phyloP scores from a whole-genome alignment of 2,797 vertebrate genomes.

The Macropus fuliginosus region DNA sequence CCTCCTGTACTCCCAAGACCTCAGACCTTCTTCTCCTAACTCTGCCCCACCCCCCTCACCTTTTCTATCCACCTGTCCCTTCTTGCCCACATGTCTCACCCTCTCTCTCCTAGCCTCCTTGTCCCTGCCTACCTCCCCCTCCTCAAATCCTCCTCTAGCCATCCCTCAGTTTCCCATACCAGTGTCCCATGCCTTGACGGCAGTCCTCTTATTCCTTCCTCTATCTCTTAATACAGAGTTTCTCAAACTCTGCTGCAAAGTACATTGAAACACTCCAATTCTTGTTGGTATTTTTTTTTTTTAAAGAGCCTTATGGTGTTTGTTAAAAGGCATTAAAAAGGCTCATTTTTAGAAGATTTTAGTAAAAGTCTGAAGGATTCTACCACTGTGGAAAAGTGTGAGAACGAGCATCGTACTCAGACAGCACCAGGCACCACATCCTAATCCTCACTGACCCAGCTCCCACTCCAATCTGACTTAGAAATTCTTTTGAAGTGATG shows the following conservation, averaged over 20 bases:
- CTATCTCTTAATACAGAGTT: neutral
- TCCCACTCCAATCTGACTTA: neutral
- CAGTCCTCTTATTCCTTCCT: neutral
- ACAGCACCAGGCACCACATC: neutral
- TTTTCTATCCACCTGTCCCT: neutral
- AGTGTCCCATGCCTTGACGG: neutral
- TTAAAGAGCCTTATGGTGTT: neutral
- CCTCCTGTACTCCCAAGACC: no score
- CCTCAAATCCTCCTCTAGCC: no score
- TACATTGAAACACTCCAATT: neutral
- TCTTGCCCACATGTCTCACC: no score
- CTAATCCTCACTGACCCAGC: neutral
- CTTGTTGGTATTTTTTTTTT: neutral
- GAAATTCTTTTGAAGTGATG: no score
- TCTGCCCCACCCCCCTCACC: no score
- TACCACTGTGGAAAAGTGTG: no score
- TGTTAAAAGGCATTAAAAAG: neutral
- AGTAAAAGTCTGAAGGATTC: neutral
- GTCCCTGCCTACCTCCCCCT: neutral
- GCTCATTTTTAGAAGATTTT: neutral
- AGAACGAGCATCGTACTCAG: neutral
- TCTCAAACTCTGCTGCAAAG: neutral
- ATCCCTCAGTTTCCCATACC: neutral
- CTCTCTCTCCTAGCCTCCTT: no score
- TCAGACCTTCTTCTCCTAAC: no score